These are phyloP conservation scores for Kuschelorhynchus macadamiae DNA, from an alignment of 2,888 invertebrate species.

Conservation along the genomic window DNA sequence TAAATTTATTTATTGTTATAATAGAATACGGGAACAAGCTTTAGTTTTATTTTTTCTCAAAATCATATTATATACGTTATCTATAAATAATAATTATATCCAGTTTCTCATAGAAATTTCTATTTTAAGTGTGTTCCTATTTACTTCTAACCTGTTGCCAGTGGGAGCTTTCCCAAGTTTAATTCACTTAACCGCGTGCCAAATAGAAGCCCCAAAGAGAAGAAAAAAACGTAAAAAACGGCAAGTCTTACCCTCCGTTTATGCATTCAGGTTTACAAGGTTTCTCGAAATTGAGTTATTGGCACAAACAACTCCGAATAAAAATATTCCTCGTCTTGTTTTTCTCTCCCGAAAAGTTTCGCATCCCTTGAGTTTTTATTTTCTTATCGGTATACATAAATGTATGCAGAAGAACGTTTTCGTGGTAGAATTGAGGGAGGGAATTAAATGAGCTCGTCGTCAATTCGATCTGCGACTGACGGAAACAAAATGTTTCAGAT, in stretches of 20 bases:
- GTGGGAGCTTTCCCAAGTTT: slow-evolving; percentile 7
- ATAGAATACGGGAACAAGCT: too few species aligned
- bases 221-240: slow-evolving; percentile 15
- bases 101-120: too few species aligned
- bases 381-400: slow-evolving; percentile 12
- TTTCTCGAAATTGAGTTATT: slow-evolving; percentile 35
- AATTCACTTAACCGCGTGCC: slow-evolving; percentile 15
- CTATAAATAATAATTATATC: too few species aligned
- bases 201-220: background rate
- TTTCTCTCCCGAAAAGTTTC: slow-evolving; percentile 23
- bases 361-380: slow-evolving; percentile 8
- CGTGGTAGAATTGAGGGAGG: too few species aligned
- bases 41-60: too few species aligned
- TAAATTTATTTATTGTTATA: too few species aligned
- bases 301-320: slow-evolving; percentile 26
- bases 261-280: slow-evolving; percentile 34
- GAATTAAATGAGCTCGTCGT: too few species aligned
- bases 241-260: slow-evolving; percentile 25
- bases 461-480: too few species aligned
- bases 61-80: too few species aligned
- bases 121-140: too few species aligned
- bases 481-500: too few species aligned
- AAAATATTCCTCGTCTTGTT: slow-evolving; percentile 35
- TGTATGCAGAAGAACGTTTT: background rate
- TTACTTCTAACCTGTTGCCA: slow-evolving; percentile 13